Base-by-base conservation (phyloP, 2,888 invertebrate genomes). In the Leptothorax acervorum region DNA sequence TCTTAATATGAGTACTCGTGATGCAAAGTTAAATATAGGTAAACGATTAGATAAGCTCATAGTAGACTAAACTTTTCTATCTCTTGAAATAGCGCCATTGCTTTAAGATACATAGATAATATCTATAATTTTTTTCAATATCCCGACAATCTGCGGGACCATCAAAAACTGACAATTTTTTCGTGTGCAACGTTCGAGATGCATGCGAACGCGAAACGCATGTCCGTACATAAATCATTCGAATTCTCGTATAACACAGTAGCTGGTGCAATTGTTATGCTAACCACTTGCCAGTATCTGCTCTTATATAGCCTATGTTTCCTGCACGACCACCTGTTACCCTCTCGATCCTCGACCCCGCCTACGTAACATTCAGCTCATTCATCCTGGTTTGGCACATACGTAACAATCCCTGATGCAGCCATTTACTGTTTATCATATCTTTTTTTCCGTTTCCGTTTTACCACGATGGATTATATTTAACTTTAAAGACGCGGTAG, bases 251-350 rank as follows among this genome's bases (percentile, higher is more conserved):
- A 89, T 89, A 91, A 92, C 90, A 91, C 90, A 91, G 92, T 92
- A 90, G 92, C 91, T 89, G 91, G 92, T 92, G 92, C 94, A 93
- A 94, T 94, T 94, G 94, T 94, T 94, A 94, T 94, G 94, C 94
- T 94, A 94, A 94, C 94, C 89, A 90, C 91, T 92, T 90, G 89
- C 92, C 92, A 92, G 92, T 93, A 94, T 93, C 92, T 92, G 92
- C 93, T 93, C 93, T 93, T 92, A 92, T 90, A 91, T 92, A 93
- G 92, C 90, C 93, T 93, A 93, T 92, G 92, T 93, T 94, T 94
- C 94, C 93, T 94, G 94, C 92, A 92, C 93, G 93, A 94, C 94
- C 94, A 94, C 94, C 94, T 94, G 94, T 94, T 94, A 94, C 94
- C 93, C 93, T 92, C 92, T 90, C 90, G 89, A 90, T 88, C 89